phyloP scores from a whole-genome alignment of 2,888 invertebrate species.

The Pseudococcus viburni region DNA sequence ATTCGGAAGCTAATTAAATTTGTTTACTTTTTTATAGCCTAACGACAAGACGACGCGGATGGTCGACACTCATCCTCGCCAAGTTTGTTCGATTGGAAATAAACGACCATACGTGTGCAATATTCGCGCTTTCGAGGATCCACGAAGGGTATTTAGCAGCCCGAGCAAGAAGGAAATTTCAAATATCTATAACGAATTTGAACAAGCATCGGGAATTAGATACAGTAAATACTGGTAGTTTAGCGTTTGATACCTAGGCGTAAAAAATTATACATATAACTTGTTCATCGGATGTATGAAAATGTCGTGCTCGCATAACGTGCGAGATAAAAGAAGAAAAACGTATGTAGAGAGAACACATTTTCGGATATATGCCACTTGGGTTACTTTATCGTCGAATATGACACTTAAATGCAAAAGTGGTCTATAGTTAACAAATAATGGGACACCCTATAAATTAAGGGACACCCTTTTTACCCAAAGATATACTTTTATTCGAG shows the following conservation, averaged over 20 bases:
- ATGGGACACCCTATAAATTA: constrained; percentile 64
- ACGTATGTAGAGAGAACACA: constrained; percentile 46
- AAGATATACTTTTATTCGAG: constrained; percentile 64
- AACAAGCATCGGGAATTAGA: not conserved
- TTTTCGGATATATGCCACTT: constrained; percentile 50
- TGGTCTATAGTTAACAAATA: constrained; percentile 66
- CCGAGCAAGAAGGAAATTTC: not conserved
- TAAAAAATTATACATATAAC: constrained; percentile 49
- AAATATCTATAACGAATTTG: not conserved
- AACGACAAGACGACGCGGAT: constrained; percentile 7
- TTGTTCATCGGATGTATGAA: constrained; percentile 45
- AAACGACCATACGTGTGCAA: not conserved
- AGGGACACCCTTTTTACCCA: constrained; percentile 65
- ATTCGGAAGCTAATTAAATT: constrained; percentile 52
- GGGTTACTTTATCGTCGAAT: constrained; percentile 64
- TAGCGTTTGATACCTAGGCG: constrained; percentile 1
- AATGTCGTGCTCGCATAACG: not conserved
- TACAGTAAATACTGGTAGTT: not conserved
- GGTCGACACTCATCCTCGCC: not conserved
- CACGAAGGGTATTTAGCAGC: not conserved
- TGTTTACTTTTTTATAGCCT: not conserved
- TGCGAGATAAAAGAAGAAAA: not conserved
- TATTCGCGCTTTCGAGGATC: not conserved
- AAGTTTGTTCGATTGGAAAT: not conserved
- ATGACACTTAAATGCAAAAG: constrained; percentile 66